Evolutionary conservation across 1,140 invertebrate species (phyloP).

Genomic region (Brachionus rotundiformis): DNA sequence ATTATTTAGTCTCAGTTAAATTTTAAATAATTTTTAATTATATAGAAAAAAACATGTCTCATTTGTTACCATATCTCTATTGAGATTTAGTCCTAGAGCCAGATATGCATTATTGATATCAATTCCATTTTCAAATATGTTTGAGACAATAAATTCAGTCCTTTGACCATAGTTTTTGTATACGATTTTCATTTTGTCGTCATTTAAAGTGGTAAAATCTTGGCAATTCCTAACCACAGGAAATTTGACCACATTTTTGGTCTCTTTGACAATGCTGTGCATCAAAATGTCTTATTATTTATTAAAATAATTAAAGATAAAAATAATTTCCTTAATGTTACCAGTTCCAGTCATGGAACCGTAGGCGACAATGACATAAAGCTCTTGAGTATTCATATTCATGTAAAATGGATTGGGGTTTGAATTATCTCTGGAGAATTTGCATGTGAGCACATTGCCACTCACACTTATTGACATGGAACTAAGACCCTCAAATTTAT

Average conservation of each 20-base stretch:
- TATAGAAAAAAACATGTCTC: too few relatives aligned
- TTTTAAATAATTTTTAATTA: too few relatives aligned
- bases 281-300: too few relatives aligned
- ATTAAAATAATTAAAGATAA: too few relatives aligned
- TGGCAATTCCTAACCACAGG: background rate
- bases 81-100: background rate
- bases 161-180: background rate
- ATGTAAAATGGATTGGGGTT: background rate
- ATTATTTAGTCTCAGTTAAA: background rate
- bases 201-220: background rate
- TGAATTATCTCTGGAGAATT: conserved; percentile 6
- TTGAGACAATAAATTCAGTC: background rate
- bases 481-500: background rate
- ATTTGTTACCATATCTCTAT: background rate
- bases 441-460: background rate
- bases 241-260: background rate
- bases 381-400: background rate
- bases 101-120: background rate
- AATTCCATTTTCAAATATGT: background rate
- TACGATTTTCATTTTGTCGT: conserved; percentile 9
- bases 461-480: background rate
- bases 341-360: background rate
- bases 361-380: background rate
- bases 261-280: too few relatives aligned
- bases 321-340: too few relatives aligned